Base-by-base conservation (phyloP, 2,797 vertebrate genomes). In the Premnoplex brunnescens region DNA sequence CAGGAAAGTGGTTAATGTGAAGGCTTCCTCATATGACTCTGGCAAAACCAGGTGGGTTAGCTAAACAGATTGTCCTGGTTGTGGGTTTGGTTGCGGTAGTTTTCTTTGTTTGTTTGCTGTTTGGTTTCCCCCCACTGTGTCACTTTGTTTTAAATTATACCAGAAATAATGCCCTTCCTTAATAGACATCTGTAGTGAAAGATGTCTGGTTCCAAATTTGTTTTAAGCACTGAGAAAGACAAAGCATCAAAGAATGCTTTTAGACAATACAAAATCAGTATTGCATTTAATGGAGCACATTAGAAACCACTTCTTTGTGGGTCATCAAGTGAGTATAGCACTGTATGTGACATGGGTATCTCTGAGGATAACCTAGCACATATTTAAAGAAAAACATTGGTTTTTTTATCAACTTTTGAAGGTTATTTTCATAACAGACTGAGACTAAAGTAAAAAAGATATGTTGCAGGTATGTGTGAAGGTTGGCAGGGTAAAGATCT, bases 81-180 rank as follows among this genome's bases (percentile, higher is more conserved):
- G 24, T 41, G 9, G 24, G 1, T 67, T 59, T 41, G 7, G 4
- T 34, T 39, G 19, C 10, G 15, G 9, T 26, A 12, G 1, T 0
- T 2, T 4, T 10, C 19, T 18, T 24, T 20, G 3, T 58, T 17
- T 56, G 11, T 5, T 37, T 66, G 26, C 34, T 22, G 1, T 13
- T 32, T 60, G 20, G 21, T n/a, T 43, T 41, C 6, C 16, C 11
- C 14, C 16, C 11, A 4, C 13, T 9, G 5, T 14, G 9, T 18
- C 9, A 21, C 19, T 48, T 75, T 79, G 26, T 44, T 74, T 80
- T 48, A 39, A 73, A 83, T 74, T 67, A 32, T 67, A 74, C 3
- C 30, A 58, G 19, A 83, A 30, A 36, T 0, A 49, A 1, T 49
- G 11, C 46, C 7, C 9, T 72, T 88, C 71, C 36, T 76, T 59